Conservation (phyloP, 2,113 vertebrate species). For the Protobothrops flavoviridis region DNA sequence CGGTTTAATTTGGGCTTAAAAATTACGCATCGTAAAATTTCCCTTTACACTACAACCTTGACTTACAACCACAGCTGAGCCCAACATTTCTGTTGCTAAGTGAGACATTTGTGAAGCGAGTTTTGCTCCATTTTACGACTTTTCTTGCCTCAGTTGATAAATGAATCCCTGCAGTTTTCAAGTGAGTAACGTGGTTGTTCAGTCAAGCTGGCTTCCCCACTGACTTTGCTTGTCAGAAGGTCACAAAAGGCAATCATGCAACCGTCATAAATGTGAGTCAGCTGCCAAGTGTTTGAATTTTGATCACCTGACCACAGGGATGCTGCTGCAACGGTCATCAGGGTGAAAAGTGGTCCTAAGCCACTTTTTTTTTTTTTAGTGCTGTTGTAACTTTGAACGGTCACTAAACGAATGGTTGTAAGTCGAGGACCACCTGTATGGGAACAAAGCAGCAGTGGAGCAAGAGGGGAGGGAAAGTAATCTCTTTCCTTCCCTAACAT, state of each 20-base stretch:
- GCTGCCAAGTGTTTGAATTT: neutral
- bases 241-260: neutral
- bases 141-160: neutral
- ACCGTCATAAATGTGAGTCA: neutral
- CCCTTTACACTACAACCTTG: neutral
- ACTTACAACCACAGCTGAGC: neutral
- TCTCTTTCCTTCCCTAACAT: neutral
- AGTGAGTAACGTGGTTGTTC: no score
- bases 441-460: neutral
- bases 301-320: neutral
- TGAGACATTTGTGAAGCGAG: neutral
- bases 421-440: neutral
- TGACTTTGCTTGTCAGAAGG: neutral
- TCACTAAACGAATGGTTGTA: neutral
- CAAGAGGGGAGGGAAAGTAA: neutral
- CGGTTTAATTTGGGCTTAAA: neutral
- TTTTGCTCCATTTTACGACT: neutral
- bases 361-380: neutral
- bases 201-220: no score
- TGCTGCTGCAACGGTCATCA: neutral
- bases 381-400: neutral
- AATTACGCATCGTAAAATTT: neutral
- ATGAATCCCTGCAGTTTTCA: neutral
- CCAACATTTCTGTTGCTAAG: neutral
- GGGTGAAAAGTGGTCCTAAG: neutral